Percentiles rank a stretch among this genome's conserved stretches.
Evolutionary conservation across 1,140 invertebrate genomes (phyloP).

Genomic region (Zaprionus gabonicus): DNA sequence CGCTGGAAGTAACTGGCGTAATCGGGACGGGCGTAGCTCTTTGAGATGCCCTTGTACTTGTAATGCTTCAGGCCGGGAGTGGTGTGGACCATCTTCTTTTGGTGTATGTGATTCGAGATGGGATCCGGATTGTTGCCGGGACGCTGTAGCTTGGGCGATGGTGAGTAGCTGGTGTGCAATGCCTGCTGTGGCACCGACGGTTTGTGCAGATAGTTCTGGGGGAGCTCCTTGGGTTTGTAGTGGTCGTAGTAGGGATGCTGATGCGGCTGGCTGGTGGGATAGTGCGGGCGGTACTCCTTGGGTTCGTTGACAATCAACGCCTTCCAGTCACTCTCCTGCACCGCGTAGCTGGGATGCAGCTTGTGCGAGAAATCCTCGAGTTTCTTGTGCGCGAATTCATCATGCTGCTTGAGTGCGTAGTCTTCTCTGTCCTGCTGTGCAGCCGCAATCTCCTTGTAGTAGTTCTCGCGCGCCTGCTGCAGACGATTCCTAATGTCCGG

Average conservation of each 20-base stretch:
- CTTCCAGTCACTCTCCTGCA: conserved; percentile 78
- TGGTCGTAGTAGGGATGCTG: conserved; percentile 66
- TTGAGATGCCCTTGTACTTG: conserved; percentile 66
- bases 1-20: conserved; percentile 82
- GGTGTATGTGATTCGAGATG: conserved; percentile 69
- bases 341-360: conserved; percentile 49
- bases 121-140: conserved; percentile 44
- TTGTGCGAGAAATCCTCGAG: conserved; percentile 55
- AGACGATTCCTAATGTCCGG: conserved; percentile 70
- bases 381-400: conserved; percentile 37
- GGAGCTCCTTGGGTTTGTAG: conserved; percentile 67
- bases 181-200: conserved; percentile 46
- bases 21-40: conserved; percentile 61
- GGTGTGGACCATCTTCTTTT: conserved; percentile 72
- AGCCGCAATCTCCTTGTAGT: conserved; percentile 72
- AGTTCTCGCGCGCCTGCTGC: conserved; percentile 72
- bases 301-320: conserved; percentile 73
- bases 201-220: conserved; percentile 67
- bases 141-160: conserved; percentile 51
- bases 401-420: conserved; percentile 27
- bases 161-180: conserved; percentile 59
- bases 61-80: conserved; percentile 84
- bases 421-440: conserved; percentile 48
- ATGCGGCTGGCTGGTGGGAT: conserved; percentile 53
- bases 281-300: conserved; percentile 67